Evolutionary conservation across 2,888 invertebrate species (phyloP), one percentile per base, ranked within the genome.

Genomic region (Choreutis nemorana): DNA sequence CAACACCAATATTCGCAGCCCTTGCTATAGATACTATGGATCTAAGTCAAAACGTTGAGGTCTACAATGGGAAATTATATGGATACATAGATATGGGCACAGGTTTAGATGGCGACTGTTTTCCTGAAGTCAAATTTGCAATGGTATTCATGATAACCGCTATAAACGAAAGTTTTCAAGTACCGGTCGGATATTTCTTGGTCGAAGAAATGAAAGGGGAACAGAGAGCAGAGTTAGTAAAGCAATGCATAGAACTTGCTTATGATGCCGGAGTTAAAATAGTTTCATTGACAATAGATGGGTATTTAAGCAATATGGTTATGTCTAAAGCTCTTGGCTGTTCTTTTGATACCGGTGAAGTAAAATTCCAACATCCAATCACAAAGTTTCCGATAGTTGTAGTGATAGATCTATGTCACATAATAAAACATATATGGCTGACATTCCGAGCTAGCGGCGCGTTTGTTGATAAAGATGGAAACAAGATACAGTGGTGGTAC

Each of bases 21-120:
- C 28, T 48, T 12, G 31, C 42, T 4, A 27, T 50, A 3, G 51
- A 51, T 35, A 49, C 54, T 39, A 55, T 56, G 43, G 33, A 39
- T 8, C 40, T 45, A 2, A 13, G 34, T 8, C 31, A 30, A 11
- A 22, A 29, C n/a, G 18, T 50, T 11, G 45, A 55, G 33, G 56
- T 44, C 45, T 45, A 53, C 33, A 50, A 50, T 2, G 41, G 42
- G 29, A 37, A 41, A 34, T 42, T 44, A 29, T 35, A 45, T 35
- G 54, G 55, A 2, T 49, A 50, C 25, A 48, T 51, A 8, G 44
- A 52, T 26, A 41, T 44, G 24, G 43, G 51, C 5, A 30, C 33
- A 7, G 29, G 29, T n/a, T 31, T 24, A 29, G 20, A 35, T 10
- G 26, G 32, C 4, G 41, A 45, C 25, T 24, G 23, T n/a, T 23